Conservation (phyloP, 2,888 invertebrate species). For the Dasypolia templi region DNA sequence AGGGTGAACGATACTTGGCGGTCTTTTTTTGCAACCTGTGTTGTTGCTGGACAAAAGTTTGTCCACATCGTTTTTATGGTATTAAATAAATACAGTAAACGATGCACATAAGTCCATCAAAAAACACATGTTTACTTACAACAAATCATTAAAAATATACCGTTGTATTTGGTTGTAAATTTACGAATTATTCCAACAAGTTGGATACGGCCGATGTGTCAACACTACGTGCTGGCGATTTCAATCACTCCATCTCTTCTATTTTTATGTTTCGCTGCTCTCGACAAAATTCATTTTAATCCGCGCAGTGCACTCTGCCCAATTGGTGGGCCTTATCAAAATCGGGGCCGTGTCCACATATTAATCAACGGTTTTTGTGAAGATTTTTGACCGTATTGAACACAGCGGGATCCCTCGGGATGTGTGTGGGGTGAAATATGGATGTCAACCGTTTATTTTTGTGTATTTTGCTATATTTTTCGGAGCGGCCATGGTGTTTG, state of each 20-base stretch:
- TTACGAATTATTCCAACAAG: slow-evolving; percentile 73
- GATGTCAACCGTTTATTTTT: slow-evolving; percentile 49
- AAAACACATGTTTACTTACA: slow-evolving; percentile 51
- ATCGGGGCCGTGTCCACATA: slow-evolving; percentile 75
- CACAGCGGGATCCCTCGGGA: slow-evolving; percentile 33
- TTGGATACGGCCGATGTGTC: slow-evolving; percentile 75
- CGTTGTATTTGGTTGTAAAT: slow-evolving; percentile 70
- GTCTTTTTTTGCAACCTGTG: not conserved
- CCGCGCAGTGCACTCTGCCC: slow-evolving; percentile 77
- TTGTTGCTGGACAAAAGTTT: not conserved
- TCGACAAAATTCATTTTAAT: slow-evolving; percentile 82
- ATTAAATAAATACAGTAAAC: not conserved
- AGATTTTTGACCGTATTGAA: slow-evolving; percentile 54
- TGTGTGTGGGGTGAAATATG: slow-evolving; percentile 52
- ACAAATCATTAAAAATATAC: slow-evolving; percentile 23
- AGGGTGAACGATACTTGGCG: too few species aligned
- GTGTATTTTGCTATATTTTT: slow-evolving; percentile 31
- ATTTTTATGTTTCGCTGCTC: slow-evolving; percentile 73
- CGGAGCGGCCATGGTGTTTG: slow-evolving; percentile 13
- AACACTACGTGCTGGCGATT: slow-evolving; percentile 81
- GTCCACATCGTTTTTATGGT: not conserved
- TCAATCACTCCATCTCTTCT: slow-evolving; percentile 75
- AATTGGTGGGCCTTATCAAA: slow-evolving; percentile 81
- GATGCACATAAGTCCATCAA: slow-evolving; percentile 2
- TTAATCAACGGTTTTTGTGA: slow-evolving; percentile 75